phyloP scores from a whole-genome alignment of 2,113 vertebrate species.

The Scolopax mira region DNA sequence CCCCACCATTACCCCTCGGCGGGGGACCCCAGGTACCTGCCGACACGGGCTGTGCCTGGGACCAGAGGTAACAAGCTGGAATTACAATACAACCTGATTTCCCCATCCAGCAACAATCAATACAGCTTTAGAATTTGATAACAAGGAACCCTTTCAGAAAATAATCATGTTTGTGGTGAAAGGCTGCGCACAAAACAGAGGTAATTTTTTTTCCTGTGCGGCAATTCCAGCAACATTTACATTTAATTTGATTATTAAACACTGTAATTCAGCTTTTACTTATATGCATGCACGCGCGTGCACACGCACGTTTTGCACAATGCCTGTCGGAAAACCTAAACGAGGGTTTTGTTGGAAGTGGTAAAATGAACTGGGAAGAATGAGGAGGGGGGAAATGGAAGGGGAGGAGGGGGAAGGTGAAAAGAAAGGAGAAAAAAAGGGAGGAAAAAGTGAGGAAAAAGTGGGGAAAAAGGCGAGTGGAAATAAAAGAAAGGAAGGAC shows the following conservation, averaged over 20 bases:
- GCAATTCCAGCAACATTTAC: neutral
- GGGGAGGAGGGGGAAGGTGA: too few species aligned
- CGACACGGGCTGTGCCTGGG: neutral
- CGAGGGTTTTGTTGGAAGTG: neutral
- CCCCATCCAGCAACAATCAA: conserved; percentile 65
- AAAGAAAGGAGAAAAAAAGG: too few species aligned
- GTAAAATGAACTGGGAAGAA: neutral
- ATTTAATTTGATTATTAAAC: neutral
- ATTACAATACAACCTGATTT: conserved; percentile 60
- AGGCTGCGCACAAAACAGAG: neutral
- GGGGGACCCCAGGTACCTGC: conserved; percentile 50
- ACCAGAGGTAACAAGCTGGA: conserved; percentile 29
- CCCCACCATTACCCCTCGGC: neutral
- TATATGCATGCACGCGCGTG: accelerated
- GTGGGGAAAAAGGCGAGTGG: too few species aligned
- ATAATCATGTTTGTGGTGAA: conserved; percentile 46
- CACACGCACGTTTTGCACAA: accelerated
- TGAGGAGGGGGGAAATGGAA: neutral
- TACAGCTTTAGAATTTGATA: conserved; percentile 71
- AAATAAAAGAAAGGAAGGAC: too few species aligned
- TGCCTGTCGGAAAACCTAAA: neutral
- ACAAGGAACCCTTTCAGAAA: conserved; percentile 62
- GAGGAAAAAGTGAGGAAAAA: too few species aligned
- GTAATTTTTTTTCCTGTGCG: neutral
- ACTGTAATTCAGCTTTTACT: neutral